These are phyloP conservation scores for Dasyornis broadbenti DNA, from an alignment of 2,113 vertebrate species.

Conservation along the genomic window DNA sequence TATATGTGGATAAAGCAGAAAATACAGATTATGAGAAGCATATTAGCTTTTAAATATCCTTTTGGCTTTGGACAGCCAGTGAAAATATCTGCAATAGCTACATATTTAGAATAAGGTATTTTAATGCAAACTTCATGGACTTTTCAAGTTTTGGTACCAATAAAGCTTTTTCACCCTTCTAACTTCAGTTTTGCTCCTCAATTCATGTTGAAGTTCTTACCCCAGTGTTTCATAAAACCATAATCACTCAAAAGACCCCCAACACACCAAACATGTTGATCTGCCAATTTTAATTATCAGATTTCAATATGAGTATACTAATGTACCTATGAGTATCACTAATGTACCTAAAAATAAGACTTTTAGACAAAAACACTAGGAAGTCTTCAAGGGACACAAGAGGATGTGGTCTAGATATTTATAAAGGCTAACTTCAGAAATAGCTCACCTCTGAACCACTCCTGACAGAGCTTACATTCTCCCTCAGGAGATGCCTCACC, in stretches of 20 bases:
- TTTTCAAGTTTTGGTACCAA: background rate
- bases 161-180: too few relatives aligned
- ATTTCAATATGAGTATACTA: background rate
- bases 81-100: background rate
- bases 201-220: background rate
- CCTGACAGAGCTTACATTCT: background rate
- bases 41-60: background rate
- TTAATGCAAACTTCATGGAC: background rate
- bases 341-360: background rate
- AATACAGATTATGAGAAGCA: background rate
- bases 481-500: background rate
- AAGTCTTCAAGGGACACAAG: background rate
- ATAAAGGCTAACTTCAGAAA: background rate
- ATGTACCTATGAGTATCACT: background rate
- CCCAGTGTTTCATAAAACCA: background rate
- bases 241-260: background rate
- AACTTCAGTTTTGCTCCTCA: background rate
- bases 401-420: background rate
- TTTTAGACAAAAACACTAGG: background rate
- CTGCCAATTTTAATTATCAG: background rate
- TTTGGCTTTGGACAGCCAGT: background rate
- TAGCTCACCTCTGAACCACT: background rate
- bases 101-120: background rate
- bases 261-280: background rate
- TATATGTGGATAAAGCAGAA: background rate